Conservation (phyloP, 2,113 vertebrate species). For the Plecotus auritus region DNA sequence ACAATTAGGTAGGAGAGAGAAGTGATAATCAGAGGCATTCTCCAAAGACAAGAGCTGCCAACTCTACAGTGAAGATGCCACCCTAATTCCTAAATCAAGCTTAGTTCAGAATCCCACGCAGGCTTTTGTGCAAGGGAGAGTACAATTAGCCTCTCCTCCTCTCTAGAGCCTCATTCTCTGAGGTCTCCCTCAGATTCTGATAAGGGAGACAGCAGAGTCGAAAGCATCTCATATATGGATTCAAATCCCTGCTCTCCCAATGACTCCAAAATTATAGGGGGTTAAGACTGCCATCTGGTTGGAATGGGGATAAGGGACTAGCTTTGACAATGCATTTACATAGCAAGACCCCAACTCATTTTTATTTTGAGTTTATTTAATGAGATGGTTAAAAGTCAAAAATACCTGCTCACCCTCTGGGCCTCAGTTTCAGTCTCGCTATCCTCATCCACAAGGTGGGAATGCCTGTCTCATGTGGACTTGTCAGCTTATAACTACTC, state of each 20-base stretch:
- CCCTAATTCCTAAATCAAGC: conserved; percentile 50
- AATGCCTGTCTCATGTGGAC: not conserved
- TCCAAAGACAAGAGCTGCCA: conserved; percentile 52
- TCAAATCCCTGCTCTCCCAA: not conserved
- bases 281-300: not conserved
- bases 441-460: not conserved
- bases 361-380: conserved; percentile 9
- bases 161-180: not conserved
- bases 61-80: conserved; percentile 32
- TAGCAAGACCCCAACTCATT: not conserved
- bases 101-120: conserved; percentile 51
- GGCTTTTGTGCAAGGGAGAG: conserved; percentile 33
- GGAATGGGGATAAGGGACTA: not conserved
- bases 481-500: not conserved
- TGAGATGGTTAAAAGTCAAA: not conserved
- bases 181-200: conserved; percentile 15
- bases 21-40: conserved; percentile 49
- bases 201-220: not conserved
- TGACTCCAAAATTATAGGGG: not conserved
- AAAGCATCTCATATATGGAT: not conserved
- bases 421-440: not conserved
- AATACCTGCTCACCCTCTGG: not conserved
- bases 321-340: not conserved
- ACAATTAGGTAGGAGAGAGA: conserved; percentile 41
- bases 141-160: not conserved